Evolutionary conservation across 2,113 vertebrate species (phyloP).

Genomic region (Corapipo altera): DNA sequence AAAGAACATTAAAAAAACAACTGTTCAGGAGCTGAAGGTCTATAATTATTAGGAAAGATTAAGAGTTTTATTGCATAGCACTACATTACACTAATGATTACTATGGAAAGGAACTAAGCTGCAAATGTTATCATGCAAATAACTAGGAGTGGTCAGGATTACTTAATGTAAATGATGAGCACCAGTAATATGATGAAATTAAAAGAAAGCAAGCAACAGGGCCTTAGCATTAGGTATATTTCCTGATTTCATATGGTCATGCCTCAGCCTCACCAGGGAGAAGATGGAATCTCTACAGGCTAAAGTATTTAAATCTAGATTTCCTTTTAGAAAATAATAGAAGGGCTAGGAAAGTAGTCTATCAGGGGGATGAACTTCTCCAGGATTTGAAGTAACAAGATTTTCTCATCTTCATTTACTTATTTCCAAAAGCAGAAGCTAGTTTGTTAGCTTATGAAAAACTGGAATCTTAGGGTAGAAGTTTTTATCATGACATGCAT

Average conservation of each 20-base stretch:
- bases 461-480: not conserved
- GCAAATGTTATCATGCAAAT: not conserved
- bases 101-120: not conserved
- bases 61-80: not conserved
- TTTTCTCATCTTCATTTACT: not conserved
- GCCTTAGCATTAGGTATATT: not conserved
- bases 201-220: not conserved
- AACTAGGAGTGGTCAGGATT: not conserved
- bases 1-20: conserved; percentile 9
- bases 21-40: not conserved
- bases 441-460: not conserved
- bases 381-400: not conserved
- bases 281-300: not conserved
- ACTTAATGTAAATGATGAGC: not conserved
- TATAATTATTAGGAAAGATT: conserved; percentile 33
- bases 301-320: not conserved
- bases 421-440: not conserved
- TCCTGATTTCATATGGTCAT: not conserved
- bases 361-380: not conserved
- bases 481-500: not conserved
- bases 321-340: not conserved
- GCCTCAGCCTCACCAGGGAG: not conserved
- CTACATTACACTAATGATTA: not conserved
- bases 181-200: not conserved
- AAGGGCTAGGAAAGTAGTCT: not conserved